These are phyloP conservation scores for Amiota mariae DNA, from an alignment of 2,888 invertebrate genomes.

Conservation along the genomic window DNA sequence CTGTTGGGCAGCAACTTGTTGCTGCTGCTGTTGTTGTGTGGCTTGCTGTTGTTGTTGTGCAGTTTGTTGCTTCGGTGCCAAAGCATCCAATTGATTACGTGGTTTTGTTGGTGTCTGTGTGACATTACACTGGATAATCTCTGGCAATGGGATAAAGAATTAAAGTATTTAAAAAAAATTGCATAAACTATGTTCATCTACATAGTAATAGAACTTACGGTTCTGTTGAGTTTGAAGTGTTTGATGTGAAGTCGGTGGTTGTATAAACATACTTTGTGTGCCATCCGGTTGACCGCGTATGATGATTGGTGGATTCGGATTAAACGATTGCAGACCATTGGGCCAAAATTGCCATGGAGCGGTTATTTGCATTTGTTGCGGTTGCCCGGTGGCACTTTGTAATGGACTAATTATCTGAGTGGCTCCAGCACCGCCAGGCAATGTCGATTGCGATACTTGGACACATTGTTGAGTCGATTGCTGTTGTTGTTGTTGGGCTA, in stretches of 20 bases:
- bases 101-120: slow-evolving; percentile 74
- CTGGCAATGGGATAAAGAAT: slow-evolving; percentile 46
- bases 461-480: slow-evolving; percentile 81
- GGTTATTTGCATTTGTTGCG: slow-evolving; percentile 83
- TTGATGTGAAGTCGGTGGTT: slow-evolving; percentile 76
- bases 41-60: slow-evolving; percentile 46
- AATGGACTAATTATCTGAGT: slow-evolving; percentile 84
- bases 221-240: slow-evolving; percentile 78
- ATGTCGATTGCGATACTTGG: slow-evolving; percentile 80
- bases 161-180: not conserved
- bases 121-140: slow-evolving; percentile 73
- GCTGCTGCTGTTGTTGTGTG: slow-evolving; percentile 75
- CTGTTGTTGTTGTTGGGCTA: slow-evolving; percentile 64
- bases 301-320: slow-evolving; percentile 85
- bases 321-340: slow-evolving; percentile 81
- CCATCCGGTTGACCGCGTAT: slow-evolving; percentile 85
- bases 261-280: slow-evolving; percentile 85
- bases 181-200: not conserved
- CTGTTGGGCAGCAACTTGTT: slow-evolving; percentile 69
- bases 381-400: slow-evolving; percentile 78
- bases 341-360: slow-evolving; percentile 87
- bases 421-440: slow-evolving; percentile 74
- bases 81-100: slow-evolving; percentile 75
- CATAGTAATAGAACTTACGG: slow-evolving; percentile 75
- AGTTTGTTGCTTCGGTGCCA: slow-evolving; percentile 68